These are phyloP conservation scores for Lateolabrax maculatus DNA, from an alignment of 2,797 vertebrate species.

Conservation along the genomic window DNA sequence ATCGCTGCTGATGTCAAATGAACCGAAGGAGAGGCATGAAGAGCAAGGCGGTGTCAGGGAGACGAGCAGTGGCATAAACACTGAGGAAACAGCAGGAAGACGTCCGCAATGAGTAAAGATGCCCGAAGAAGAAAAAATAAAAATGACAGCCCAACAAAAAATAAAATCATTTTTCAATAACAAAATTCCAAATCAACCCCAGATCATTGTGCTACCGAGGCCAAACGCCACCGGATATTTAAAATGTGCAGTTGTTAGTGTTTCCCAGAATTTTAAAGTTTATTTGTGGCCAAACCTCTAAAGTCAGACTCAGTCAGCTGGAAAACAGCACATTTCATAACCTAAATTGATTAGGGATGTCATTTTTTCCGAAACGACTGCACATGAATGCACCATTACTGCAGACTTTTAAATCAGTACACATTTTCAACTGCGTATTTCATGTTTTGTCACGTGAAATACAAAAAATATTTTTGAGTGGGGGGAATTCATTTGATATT, in stretches of 20 bases:
- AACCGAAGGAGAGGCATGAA: neutral
- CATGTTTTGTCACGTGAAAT: neutral
- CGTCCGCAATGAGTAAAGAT: neutral
- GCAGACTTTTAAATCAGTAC: neutral
- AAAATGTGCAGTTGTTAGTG: neutral
- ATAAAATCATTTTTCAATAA: too few relatives aligned
- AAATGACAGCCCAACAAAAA: neutral
- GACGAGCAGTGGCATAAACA: neutral
- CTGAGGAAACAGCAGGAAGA: neutral
- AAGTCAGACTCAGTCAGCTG: slow-evolving; percentile 5
- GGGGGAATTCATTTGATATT: neutral
- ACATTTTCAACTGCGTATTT: neutral
- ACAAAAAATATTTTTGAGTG: neutral
- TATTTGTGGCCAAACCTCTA: slow-evolving; percentile 12
- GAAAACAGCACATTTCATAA: slow-evolving; percentile 2
- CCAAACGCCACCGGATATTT: neutral
- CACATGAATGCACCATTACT: neutral
- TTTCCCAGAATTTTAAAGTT: slow-evolving; percentile 7
- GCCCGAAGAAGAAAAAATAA: neutral
- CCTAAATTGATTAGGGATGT: slow-evolving; percentile 9
- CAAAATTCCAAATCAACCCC: neutral
- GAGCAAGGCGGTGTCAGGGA: neutral
- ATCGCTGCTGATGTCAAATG: slow-evolving; percentile 2
- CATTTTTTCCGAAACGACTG: neutral
- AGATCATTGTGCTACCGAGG: neutral